A percentile compares a stretch with the other conserved stretches of the same genome.
Conservation (phyloP, 2,113 vertebrate species). For the Campylomormyrus numenius region DNA sequence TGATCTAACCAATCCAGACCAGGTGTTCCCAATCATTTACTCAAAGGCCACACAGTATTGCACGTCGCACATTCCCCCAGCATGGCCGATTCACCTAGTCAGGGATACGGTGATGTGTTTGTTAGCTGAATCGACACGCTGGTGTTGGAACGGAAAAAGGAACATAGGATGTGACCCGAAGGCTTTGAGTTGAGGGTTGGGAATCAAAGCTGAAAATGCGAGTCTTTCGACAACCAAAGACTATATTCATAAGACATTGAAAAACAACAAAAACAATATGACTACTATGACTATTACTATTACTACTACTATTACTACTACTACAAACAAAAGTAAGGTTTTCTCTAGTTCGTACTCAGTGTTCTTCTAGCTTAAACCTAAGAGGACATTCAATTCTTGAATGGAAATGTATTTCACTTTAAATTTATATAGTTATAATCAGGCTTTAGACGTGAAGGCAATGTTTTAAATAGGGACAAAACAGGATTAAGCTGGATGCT, state of each 20-base stretch:
- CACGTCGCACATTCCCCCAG: neutral
- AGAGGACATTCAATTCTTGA: neutral
- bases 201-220: neutral
- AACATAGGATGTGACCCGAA: neutral
- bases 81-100: neutral
- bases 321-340: neutral
- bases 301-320: neutral
- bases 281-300: neutral
- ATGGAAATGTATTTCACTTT: neutral
- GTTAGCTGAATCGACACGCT: neutral
- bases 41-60: neutral
- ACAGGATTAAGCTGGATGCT: neutral
- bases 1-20: neutral
- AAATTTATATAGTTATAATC: neutral
- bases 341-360: neutral
- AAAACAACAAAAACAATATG: neutral
- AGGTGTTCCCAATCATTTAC: neutral
- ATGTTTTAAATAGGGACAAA: neutral
- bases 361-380: neutral
- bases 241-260: neutral
- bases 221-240: neutral
- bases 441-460: neutral
- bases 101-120: neutral
- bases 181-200: neutral
- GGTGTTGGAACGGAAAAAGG: neutral